A percentile compares a stretch with the other conserved stretches of the same genome.
Conservation (phyloP, 2,797 vertebrate species). For the Xyrichtys novacula region DNA sequence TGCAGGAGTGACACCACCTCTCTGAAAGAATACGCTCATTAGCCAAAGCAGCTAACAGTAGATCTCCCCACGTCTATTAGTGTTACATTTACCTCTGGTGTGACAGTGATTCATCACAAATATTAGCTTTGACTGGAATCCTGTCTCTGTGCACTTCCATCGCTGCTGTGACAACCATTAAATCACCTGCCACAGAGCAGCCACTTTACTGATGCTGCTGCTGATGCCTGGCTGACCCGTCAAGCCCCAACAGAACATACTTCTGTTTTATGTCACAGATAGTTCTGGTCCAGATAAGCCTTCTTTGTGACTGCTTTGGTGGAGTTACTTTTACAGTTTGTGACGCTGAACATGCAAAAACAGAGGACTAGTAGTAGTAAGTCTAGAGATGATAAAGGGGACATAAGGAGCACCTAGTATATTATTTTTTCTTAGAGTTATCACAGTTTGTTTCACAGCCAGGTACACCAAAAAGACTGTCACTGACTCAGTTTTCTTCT, state of each 20-base stretch:
- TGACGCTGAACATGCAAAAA: slow-evolving; percentile 10
- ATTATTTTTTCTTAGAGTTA: slow-evolving; percentile 48
- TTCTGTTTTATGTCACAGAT: slow-evolving; percentile 69
- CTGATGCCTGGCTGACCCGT: slow-evolving; percentile 67
- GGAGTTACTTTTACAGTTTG: slow-evolving; percentile 8
- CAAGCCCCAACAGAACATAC: slow-evolving; percentile 52
- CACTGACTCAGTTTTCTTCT: slow-evolving; percentile 47
- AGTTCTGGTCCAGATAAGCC: slow-evolving; percentile 50
- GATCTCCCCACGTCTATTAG: slow-evolving; percentile 81
- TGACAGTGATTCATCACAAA: slow-evolving; percentile 84
- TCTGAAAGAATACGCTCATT: slow-evolving; percentile 80
- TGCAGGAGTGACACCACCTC: slow-evolving; percentile 72
- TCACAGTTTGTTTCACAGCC: slow-evolving; percentile 32
- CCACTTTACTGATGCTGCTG: slow-evolving; percentile 70
- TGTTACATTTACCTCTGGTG: slow-evolving; percentile 78
- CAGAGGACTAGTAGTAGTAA: slow-evolving; percentile 18
- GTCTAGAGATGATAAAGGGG: slow-evolving; percentile 6
- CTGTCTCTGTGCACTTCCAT: slow-evolving; percentile 76
- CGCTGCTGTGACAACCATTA: slow-evolving; percentile 81
- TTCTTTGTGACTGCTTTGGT: slow-evolving; percentile 18
- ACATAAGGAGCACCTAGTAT: slow-evolving; percentile 23
- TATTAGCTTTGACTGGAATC: slow-evolving; percentile 84
- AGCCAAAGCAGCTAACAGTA: slow-evolving; percentile 77
- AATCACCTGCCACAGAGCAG: slow-evolving; percentile 80
- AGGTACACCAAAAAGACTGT: slow-evolving; percentile 41